Evolutionary conservation across 2,888 invertebrate species (phyloP), one percentile per base, ranked within the genome.

Genomic region (Lasioglossum lativentre): DNA sequence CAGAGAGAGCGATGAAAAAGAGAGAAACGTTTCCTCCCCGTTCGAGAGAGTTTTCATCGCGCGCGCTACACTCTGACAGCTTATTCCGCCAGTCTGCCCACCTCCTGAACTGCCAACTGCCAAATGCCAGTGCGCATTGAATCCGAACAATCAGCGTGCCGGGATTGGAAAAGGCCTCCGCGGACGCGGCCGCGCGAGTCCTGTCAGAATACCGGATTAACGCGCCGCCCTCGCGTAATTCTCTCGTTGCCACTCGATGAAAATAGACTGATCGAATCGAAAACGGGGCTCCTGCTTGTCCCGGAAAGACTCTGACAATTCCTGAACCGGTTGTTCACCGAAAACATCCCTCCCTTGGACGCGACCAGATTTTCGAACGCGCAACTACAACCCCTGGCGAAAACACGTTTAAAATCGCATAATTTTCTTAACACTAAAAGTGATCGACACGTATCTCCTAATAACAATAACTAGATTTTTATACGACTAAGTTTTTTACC

Each of bases 81-180:
- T 93, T 93, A 93, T 93, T 93, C 92, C 90, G 83, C 82, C 91
- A 85, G 89, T 86, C 91, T 89, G 83, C 83, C 85, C 86, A 79
- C 86, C 89, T 85, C 90, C 85, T 89, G 85, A 86, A 87, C 90
- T 92, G 90, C 90, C 91, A 90, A 89, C 89, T 90, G 91, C 91
- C 92, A 91, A 92, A 92, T 92, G 92, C 92, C 93, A 92, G 90
- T 90, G 91, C 90, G 92, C 91, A 91, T 93, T 92, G 92, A 93
- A 93, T 93, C 86, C 90, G 89, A 93, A 93, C 93, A 91, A 93
- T 93, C 92, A 92, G 92, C 90, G 89, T 86, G 90, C 88, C 92
- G 90, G 89, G 90, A 91, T 86, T 88, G 90, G 89, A 88, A 90
- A 89, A 90, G 88, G 90, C 83, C 70, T 78, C 76, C 88, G 80